Evolutionary conservation across 1,140 invertebrate species (phyloP).

Genomic region (Danaus melanippus): DNA sequence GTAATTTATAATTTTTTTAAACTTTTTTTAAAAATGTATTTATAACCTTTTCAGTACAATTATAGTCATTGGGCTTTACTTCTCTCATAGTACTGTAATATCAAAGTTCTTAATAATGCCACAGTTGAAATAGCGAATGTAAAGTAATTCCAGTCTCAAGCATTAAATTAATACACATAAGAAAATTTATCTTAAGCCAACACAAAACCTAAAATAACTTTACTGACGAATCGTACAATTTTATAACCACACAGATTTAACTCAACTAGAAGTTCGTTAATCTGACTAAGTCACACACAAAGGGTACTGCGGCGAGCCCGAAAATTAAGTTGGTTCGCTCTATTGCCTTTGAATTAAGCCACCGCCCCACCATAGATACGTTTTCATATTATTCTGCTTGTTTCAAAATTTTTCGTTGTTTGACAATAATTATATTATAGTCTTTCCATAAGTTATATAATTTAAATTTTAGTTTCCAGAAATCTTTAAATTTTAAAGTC

Average conservation of each 20-base stretch:
- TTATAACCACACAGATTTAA: slow-evolving; percentile 13
- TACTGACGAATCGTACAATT: too few species aligned
- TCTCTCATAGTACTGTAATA: too few species aligned
- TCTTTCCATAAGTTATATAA: too few species aligned
- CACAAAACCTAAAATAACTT: too few species aligned
- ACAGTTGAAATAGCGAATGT: too few species aligned
- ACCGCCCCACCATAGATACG: slow-evolving; percentile 21
- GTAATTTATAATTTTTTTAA: too few species aligned
- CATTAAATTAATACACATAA: not conserved
- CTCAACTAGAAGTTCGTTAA: slow-evolving; percentile 52
- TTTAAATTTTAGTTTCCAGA: too few species aligned
- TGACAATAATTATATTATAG: slow-evolving; percentile 3
- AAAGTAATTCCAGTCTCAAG: too few species aligned
- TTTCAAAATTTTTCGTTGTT: slow-evolving; percentile 12
- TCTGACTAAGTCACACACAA: slow-evolving; percentile 49
- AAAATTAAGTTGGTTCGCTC: slow-evolving; percentile 65
- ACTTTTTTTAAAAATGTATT: too few species aligned
- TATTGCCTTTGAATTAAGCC: slow-evolving; percentile 61
- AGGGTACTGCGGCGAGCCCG: slow-evolving; percentile 59
- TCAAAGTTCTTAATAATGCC: too few species aligned
- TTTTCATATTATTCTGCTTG: slow-evolving; percentile 10
- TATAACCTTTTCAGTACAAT: too few species aligned
- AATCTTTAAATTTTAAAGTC: slow-evolving; percentile 1
- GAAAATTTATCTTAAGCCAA: slow-evolving; percentile 5
- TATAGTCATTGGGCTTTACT: too few species aligned